Base-by-base conservation (phyloP, 2,888 invertebrate genomes). In the Epinotia demarniana region DNA sequence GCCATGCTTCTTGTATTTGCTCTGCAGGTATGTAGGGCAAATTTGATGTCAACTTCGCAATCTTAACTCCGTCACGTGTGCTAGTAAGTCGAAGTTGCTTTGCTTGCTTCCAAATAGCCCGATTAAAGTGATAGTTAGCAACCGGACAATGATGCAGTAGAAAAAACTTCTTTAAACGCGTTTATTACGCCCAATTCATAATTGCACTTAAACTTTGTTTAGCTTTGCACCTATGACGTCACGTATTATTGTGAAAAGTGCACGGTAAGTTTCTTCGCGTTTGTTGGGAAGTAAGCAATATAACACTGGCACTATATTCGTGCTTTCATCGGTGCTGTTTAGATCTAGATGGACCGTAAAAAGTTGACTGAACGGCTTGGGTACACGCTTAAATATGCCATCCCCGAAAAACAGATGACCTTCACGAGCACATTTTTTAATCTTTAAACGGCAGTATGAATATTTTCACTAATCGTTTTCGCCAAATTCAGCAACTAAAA, bases 251-350 rank as follows among this genome's bases (percentile, higher is more conserved):
- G 27, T 13, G 27, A 60, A 60, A 61, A 61, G 12, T 27, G 61
- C 61, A 27, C 33, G 27, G 27, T 61, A 61, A 61, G 16, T 61
- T 11, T 27, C 27, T 13, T 61, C 61, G 27, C 3, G 23, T 61
- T 61, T 61, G 27, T 27, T 27, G 4, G 61, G 61, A 11, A 61
- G 61, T 12, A 61, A 61, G 33, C 61, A 27, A 61, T 61, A 53
- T 61, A 61, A 23, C 12, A 61, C 61, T 8, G 61, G 61, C 16
- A 61, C 27, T 61, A 61, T 61, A 27, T 61, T 61, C 27, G 16
- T 27, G 27, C 33, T 61, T 27, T n/a, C 16, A 27, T 61, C 61
- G 61, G 27, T 23, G 60, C 60, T 60, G 60, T 60, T 60, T 23
- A 60, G 60, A 23, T 60, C 60, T 23, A 60, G 3, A 60, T 13